Base-by-base conservation (phyloP, 2,888 invertebrate species). In the Polia nebulosa region DNA sequence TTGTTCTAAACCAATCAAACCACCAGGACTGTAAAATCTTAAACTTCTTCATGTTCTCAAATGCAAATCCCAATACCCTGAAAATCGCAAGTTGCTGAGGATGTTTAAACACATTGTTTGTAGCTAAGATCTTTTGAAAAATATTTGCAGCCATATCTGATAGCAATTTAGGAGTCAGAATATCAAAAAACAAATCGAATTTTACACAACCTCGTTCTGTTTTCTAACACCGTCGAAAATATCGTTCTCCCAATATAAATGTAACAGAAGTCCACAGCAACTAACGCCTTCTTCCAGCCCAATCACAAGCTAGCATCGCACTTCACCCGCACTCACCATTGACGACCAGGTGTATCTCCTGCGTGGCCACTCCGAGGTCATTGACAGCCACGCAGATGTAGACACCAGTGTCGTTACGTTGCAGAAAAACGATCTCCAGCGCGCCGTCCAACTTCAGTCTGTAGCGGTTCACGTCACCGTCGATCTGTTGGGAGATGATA, bases 301-400 rank as follows among this genome's bases (percentile, higher is more conserved):
- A 58, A 36, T 27, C 36, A 69, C n/a, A 63, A 69, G 63, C 69
- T 61, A 22, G 13, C 27, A 9, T 45, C 22, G 47, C 45, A 20
- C 34, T 41, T 20, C 53, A 32, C 6, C 58, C 52, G 0, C 25
- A 90, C 97, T 94, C 94, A 98, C 98, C 98, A 90, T 96, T 96
- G 58, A 98, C 97, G 74, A 97, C 96, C 13, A 99, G 95, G 67
- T 95, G 96, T 66, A 98, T 96, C 91, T 98, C 97, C 84, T 97
- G 96, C 39, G 96, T 96, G 17, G 98, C 97, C 57, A 96, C 92
- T 22, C 98, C 98, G 32, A 97, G 92, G 3, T 96, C 97, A 91
- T 99, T 99, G 88, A 97, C 97, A 1, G 98, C 99, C 11, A 97
- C 96, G 88, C 99, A 99, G 64, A 98, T 96, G 91, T 99, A 99